These are phyloP conservation scores for Drosophila navojoa DNA, from an alignment of 1,140 invertebrate genomes.

Conservation along the genomic window DNA sequence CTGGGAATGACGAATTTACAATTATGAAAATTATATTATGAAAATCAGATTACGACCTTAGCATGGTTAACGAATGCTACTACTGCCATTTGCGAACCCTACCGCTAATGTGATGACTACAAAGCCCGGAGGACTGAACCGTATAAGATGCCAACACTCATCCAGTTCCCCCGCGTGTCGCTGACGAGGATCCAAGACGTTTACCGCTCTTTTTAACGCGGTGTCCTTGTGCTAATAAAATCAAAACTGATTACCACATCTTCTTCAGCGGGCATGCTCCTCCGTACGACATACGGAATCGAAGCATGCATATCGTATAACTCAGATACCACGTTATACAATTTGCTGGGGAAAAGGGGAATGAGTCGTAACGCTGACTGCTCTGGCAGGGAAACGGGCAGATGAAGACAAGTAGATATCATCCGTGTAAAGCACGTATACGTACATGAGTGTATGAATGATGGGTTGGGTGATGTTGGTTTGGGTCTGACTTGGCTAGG, in stretches of 20 bases:
- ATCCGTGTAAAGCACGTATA: slow-evolving; percentile 43
- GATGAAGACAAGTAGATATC: slow-evolving; percentile 71
- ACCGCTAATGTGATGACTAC: slow-evolving; percentile 8
- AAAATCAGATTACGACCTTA: not conserved
- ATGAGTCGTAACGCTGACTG: slow-evolving; percentile 69
- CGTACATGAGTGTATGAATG: slow-evolving; percentile 29
- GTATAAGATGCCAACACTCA: not conserved
- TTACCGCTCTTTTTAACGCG: slow-evolving; percentile 50
- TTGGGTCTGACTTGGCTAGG: no score
- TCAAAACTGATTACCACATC: slow-evolving; percentile 82
- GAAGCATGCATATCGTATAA: slow-evolving; percentile 80
- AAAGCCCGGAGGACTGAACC: not conserved
- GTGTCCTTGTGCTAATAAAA: slow-evolving; percentile 66
- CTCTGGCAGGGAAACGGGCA: slow-evolving; percentile 13
- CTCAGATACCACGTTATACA: slow-evolving; percentile 82
- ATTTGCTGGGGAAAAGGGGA: slow-evolving; percentile 71
- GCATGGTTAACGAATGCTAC: slow-evolving; percentile 3
- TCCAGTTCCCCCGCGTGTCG: not conserved
- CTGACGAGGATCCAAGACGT: slow-evolving; percentile 49
- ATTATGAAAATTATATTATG: not conserved
- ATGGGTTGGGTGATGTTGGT: slow-evolving; percentile 6
- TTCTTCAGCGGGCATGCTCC: slow-evolving; percentile 60
- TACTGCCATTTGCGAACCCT: not conserved
- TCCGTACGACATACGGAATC: slow-evolving; percentile 51
- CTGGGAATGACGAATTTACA: not conserved